These are phyloP conservation scores for Bubo bubo DNA, from an alignment of 2,113 vertebrate genomes.

Conservation along the genomic window DNA sequence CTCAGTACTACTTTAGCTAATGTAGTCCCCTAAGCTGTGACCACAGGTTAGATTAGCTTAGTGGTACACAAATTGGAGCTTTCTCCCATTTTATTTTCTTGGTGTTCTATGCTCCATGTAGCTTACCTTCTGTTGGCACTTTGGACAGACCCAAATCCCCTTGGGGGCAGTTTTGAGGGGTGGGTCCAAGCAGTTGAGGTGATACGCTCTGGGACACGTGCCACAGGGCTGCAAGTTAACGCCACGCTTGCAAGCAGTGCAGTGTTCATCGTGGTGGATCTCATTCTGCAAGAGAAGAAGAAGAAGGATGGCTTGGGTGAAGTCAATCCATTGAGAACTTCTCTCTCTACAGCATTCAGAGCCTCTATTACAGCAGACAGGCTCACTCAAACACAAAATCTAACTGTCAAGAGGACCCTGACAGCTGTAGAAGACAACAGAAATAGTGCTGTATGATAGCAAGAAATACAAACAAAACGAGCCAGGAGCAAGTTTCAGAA, in stretches of 20 bases:
- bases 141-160: constrained; percentile 93
- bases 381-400: neutral
- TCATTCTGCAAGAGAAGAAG: constrained; percentile 79
- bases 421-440: neutral
- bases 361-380: neutral
- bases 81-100: neutral
- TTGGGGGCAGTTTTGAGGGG: constrained; percentile 86
- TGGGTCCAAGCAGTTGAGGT: constrained; percentile 90
- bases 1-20: neutral
- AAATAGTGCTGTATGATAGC: neutral
- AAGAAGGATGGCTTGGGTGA: neutral
- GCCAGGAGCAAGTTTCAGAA: neutral
- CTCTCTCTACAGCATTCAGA: neutral
- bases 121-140: constrained; percentile 95
- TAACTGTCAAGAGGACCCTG: neutral
- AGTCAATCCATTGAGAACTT: neutral
- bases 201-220: constrained; percentile 88
- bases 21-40: neutral
- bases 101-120: neutral
- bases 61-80: fast-evolving
- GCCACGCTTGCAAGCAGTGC: constrained; percentile 86
- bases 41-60: neutral
- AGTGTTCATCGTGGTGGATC: constrained; percentile 85
- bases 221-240: constrained; percentile 88
- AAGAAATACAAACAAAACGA: neutral